Percentiles rank a stretch among this genome's conserved stretches.
Conservation (phyloP, 2,797 vertebrate species). For the Enteromius anoplus region DNA sequence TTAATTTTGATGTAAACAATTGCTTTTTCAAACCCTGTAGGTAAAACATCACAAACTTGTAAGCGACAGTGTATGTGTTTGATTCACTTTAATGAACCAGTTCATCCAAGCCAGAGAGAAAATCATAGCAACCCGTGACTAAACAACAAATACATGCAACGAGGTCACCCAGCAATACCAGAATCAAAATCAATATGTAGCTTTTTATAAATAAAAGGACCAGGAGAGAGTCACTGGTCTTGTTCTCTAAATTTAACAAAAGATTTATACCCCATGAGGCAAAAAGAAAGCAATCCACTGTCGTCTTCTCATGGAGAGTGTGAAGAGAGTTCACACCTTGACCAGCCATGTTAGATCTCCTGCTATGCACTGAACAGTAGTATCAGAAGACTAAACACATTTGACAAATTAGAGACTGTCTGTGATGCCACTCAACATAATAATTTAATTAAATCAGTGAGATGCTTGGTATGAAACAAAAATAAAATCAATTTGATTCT, state of each 20-base stretch:
- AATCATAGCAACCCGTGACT: conserved; percentile 19
- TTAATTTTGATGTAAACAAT: too few relatives aligned
- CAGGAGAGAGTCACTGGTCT: conserved; percentile 6
- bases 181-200: conserved; percentile 22
- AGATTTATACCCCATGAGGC: neutral
- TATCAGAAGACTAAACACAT: conserved; percentile 28
- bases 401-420: conserved; percentile 26
- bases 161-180: conserved; percentile 27
- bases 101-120: conserved; percentile 16
- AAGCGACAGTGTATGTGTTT: neutral
- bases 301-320: neutral
- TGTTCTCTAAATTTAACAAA: neutral
- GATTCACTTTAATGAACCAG: neutral
- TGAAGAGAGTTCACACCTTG: conserved; percentile 28
- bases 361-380: conserved; percentile 10
- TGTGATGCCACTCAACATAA: conserved; percentile 10
- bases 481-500: neutral
- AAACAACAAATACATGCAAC: conserved; percentile 32
- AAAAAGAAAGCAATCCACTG: neutral
- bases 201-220: conserved; percentile 15
- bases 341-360: conserved; percentile 7
- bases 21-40: neutral
- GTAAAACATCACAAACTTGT: neutral
- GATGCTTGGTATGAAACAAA: neutral
- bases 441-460: neutral